Evolutionary conservation across 2,888 invertebrate genomes (phyloP).

Genomic region (Acanthoscelides obtectus): DNA sequence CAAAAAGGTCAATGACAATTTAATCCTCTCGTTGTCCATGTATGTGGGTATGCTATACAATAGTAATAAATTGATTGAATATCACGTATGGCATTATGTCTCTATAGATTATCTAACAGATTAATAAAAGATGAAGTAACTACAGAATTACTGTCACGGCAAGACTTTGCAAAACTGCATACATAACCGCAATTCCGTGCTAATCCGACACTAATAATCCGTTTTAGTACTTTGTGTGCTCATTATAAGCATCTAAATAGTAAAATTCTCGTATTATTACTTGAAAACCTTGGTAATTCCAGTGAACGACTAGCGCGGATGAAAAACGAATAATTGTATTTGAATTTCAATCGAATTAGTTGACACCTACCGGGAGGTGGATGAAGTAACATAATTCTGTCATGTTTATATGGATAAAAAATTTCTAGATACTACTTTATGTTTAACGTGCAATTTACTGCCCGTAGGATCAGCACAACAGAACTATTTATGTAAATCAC

Average conservation of each 20-base stretch:
- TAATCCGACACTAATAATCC: neutral
- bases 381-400: neutral
- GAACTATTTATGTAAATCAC: no score
- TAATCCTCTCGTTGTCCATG: neutral
- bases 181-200: neutral
- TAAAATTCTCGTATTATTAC: neutral
- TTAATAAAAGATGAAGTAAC: neutral
- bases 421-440: no score
- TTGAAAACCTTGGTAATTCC: neutral
- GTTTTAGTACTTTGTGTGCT: neutral
- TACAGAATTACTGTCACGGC: neutral
- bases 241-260: neutral
- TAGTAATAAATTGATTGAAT: neutral
- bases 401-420: neutral
- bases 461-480: no score
- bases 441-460: no score
- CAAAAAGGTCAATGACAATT: no score
- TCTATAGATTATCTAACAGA: neutral
- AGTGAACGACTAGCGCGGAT: neutral
- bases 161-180: neutral
- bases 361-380: neutral
- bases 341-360: neutral
- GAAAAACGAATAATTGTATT: neutral
- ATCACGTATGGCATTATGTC: neutral
- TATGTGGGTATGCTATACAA: neutral